A percentile compares a stretch with the other conserved stretches of the same genome.
Conservation (phyloP, 2,888 invertebrate genomes). For the Dinocampus coccinellae region DNA sequence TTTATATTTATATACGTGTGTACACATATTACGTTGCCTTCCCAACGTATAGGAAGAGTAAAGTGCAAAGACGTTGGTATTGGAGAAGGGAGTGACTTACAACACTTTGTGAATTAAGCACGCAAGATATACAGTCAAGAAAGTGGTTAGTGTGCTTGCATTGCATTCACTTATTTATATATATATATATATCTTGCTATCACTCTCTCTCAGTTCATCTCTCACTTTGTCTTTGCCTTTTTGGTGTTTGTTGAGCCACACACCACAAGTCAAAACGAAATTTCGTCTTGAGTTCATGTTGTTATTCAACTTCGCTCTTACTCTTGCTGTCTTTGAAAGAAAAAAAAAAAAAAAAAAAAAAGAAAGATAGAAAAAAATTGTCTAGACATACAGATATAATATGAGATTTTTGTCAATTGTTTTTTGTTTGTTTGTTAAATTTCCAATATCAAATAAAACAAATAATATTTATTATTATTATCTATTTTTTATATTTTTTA, state of each 20-base stretch:
- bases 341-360: too few relatives aligned
- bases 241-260: neutral
- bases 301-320: neutral
- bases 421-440: too few relatives aligned
- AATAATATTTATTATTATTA: neutral
- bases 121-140: neutral
- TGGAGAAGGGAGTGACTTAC: slow-evolving; percentile 39
- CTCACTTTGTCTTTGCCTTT: neutral
- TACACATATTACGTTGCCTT: slow-evolving; percentile 12
- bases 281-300: neutral
- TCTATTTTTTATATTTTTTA: neutral
- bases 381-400: too few relatives aligned
- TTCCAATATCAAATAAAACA: neutral
- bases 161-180: slow-evolving; percentile 8
- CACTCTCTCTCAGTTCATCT: too few relatives aligned
- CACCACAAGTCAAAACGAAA: neutral
- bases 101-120: slow-evolving; percentile 49
- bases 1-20: slow-evolving; percentile 43
- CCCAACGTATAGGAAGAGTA: neutral
- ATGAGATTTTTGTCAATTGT: too few relatives aligned
- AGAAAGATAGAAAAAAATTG: too few relatives aligned
- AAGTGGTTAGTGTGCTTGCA: slow-evolving; percentile 13
- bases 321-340: too few relatives aligned
- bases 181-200: too few relatives aligned
- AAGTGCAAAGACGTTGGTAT: too few relatives aligned